Percentiles rank a stretch among this genome's conserved stretches.
Conservation (phyloP, 1,140 invertebrate species). For the Colletes gigas region DNA sequence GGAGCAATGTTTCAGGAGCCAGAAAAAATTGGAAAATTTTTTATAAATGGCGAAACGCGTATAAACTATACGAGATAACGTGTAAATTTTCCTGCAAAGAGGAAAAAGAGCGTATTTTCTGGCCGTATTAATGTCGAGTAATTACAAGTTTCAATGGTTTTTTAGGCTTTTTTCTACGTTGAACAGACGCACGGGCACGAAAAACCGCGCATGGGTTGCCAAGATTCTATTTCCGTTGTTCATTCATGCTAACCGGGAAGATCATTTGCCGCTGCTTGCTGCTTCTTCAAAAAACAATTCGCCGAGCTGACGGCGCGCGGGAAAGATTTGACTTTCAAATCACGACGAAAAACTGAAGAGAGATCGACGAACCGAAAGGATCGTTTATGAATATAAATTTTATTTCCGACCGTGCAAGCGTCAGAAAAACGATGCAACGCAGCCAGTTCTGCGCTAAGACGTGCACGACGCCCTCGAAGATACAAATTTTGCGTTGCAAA, state of each 20-base stretch:
- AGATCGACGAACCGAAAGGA: neutral
- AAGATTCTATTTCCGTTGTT: slow-evolving; percentile 48
- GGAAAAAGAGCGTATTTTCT: neutral
- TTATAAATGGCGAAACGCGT: no score
- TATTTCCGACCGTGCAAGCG: neutral
- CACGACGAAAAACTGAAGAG: neutral
- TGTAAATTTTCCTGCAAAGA: no score
- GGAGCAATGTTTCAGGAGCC: no score
- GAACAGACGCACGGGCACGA: slow-evolving; percentile 11
- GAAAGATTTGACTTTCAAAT: slow-evolving; percentile 15
- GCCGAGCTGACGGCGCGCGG: neutral
- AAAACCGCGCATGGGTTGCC: slow-evolving; percentile 26
- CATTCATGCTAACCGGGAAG: slow-evolving; percentile 39
- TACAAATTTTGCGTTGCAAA: neutral
- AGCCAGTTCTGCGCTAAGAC: neutral
- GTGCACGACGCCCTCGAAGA: neutral
- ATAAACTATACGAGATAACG: no score
- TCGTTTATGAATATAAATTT: slow-evolving; percentile 14
- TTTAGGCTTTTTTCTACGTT: neutral
- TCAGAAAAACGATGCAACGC: neutral
- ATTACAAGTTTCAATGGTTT: neutral
- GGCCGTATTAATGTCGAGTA: slow-evolving; percentile 12
- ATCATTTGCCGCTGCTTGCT: slow-evolving; percentile 17
- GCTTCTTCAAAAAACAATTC: slow-evolving; percentile 47
- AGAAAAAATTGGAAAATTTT: no score